Evolutionary conservation across 2,888 invertebrate species (phyloP), one percentile per base, ranked within the genome.

Genomic region (Desoria tigrina): DNA sequence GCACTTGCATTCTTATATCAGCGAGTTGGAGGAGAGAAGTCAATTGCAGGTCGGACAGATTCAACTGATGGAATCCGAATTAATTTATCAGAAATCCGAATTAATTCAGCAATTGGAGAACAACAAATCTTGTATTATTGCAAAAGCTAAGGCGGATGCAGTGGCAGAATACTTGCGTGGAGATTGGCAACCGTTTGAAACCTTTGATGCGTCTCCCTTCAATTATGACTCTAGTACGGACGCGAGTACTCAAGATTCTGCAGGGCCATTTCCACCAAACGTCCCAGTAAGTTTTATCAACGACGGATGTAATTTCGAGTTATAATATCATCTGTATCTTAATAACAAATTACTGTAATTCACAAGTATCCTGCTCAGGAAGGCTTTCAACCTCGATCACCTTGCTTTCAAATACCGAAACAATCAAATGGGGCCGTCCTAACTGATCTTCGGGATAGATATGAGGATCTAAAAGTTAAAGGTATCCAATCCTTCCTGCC

Each of bases 391-490:
- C 6, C 56, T 9, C 23, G 2, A 14, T 57, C 56, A 2, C 56
- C 56, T 39, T 57, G 56, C 21, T 37, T 39, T 42, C 56, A 57
- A 23, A 18, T 23, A 3, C 21, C 39, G 42, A 21, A 54, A 26
- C 53, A 49, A 24, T 51, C 55, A n/a, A 55, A 63, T 54, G 63
- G 61, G 2, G 28, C 37, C 11, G 50, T 64, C 9, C 9, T 63
- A 24, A 63, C 59, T 21, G 69, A 69, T 57, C 53, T 69, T 39
- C 59, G 69, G 9, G 69, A 69, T 54, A 59, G 69, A 2, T 69
- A 61, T 24, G 65, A 69, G 50, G 69, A 66, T 21, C 27, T 69
- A 21, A 65, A 63, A 32, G 55, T 28, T 26, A 57, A 57, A 63
- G 62, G 63, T 57, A 42, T n/a, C n/a, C n/a, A n/a, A n/a, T n/a